phyloP scores from a whole-genome alignment of 2,797 vertebrate genomes.

The Carapus acus region DNA sequence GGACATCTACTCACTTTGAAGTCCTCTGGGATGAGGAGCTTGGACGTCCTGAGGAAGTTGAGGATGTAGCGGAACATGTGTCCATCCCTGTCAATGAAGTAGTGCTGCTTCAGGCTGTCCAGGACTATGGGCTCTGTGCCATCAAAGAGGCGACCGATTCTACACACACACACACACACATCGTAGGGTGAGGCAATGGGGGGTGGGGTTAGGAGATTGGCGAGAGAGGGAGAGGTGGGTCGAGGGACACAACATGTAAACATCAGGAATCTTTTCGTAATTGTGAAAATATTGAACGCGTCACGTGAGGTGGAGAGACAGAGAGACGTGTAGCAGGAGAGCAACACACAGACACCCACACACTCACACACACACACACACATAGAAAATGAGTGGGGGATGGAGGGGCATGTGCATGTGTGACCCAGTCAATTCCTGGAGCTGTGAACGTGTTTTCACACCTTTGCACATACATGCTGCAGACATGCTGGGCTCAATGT shows the following conservation, averaged over 20 bases:
- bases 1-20: conserved; percentile 87
- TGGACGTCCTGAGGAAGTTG: conserved; percentile 94
- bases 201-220: conserved; percentile 18
- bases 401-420: conserved; percentile 17
- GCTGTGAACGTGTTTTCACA: conserved; percentile 37
- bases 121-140: conserved; percentile 97
- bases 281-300: not conserved
- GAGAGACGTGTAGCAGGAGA: too few species aligned
- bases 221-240: not conserved
- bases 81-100: conserved; percentile 98
- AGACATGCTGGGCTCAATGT: conserved; percentile 8
- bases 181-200: conserved; percentile 34
- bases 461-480: conserved; percentile 22
- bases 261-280: conserved; percentile 21
- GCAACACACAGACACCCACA: too few species aligned
- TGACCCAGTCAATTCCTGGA: conserved; percentile 31
- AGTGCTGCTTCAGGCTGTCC: conserved; percentile 98
- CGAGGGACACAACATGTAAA: conserved; percentile 23
- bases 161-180: too few species aligned
- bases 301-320: not conserved
- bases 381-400: not conserved
- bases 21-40: conserved; percentile 96
- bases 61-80: conserved; percentile 99
- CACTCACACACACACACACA: too few species aligned
- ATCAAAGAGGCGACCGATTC: conserved; percentile 96